Evolutionary conservation across 2,888 invertebrate genomes (phyloP).

Genomic region (Rhabditoides inermis): DNA sequence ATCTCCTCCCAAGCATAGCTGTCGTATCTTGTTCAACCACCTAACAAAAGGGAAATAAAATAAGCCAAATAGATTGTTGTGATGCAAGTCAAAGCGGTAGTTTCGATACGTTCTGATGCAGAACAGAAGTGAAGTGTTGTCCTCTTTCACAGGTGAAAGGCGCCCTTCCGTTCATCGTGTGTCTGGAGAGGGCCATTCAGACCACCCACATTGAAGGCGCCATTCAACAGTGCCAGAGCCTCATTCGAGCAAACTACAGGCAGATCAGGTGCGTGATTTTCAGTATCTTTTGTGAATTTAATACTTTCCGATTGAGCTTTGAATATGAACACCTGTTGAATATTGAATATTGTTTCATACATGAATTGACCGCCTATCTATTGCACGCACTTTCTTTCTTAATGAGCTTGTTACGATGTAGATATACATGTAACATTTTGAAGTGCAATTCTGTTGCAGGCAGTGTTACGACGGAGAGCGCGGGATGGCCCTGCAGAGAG

Average conservation of each 20-base stretch:
- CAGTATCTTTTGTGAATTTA: no score
- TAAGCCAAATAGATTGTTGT: no score
- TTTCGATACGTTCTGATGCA: no score
- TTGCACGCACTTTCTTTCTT: neutral
- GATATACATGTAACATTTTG: neutral
- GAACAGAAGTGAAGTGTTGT: no score
- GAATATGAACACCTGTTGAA: no score
- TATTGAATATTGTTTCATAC: no score
- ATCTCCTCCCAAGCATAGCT: no score
- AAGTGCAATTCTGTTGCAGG: slow-evolving; percentile 13
- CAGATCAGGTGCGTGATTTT: slow-evolving; percentile 43
- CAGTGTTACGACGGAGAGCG: slow-evolving; percentile 45
- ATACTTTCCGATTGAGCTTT: no score
- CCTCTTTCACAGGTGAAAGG: slow-evolving; percentile 28
- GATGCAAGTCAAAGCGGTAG: no score
- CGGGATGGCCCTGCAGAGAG: slow-evolving; percentile 43
- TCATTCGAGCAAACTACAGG: slow-evolving; percentile 41
- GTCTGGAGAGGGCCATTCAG: slow-evolving; percentile 34
- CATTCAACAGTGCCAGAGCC: slow-evolving; percentile 42
- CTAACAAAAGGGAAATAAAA: no score
- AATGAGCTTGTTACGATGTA: neutral
- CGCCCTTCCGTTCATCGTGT: slow-evolving; percentile 42
- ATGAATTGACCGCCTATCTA: neutral
- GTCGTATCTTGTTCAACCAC: no score
- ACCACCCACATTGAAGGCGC: slow-evolving; percentile 34